A percentile compares a stretch with the other conserved stretches of the same genome.
Evolutionary conservation across 1,140 invertebrate species (phyloP).

Genomic region (Procambarus virginalis): DNA sequence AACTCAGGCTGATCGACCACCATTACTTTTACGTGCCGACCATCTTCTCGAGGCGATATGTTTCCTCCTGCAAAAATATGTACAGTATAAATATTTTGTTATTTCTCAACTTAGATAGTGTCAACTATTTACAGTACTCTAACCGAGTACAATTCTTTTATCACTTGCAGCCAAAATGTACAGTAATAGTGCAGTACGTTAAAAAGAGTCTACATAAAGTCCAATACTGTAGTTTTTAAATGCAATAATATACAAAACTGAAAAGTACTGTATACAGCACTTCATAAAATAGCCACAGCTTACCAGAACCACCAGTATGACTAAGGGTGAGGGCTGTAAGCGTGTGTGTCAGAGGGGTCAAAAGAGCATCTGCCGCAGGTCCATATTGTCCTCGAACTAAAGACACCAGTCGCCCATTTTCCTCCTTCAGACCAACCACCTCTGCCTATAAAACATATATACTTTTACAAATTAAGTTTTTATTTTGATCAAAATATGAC

Average conservation of each 20-base stretch:
- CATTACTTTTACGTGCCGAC: conserved; percentile 35
- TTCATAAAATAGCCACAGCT: not conserved
- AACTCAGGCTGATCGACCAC: conserved; percentile 19
- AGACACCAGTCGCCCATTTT: conserved; percentile 24
- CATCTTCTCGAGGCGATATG: conserved; percentile 12
- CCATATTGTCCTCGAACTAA: conserved; percentile 30
- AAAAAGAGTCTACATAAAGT: too few species aligned
- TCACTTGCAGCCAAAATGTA: too few species aligned
- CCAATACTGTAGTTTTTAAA: too few species aligned
- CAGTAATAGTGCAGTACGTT: too few species aligned
- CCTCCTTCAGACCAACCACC: conserved; percentile 30
- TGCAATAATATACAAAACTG: too few species aligned
- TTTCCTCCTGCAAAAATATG: not conserved
- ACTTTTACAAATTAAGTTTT: too few species aligned
- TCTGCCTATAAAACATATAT: conserved; percentile 22
- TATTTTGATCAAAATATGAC: too few species aligned
- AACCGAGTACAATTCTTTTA: too few species aligned
- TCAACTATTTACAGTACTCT: too few species aligned
- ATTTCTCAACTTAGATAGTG: too few species aligned
- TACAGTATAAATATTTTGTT: too few species aligned
- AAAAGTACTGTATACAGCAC: too few species aligned
- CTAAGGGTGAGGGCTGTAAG: conserved; percentile 38
- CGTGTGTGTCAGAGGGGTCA: conserved; percentile 36
- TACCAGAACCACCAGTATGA: not conserved
- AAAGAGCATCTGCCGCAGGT: conserved; percentile 4